A percentile compares a stretch with the other conserved stretches of the same genome.
Evolutionary conservation across 2,113 vertebrate species (phyloP).

Genomic region (Haplochromis vanheusdeni): DNA sequence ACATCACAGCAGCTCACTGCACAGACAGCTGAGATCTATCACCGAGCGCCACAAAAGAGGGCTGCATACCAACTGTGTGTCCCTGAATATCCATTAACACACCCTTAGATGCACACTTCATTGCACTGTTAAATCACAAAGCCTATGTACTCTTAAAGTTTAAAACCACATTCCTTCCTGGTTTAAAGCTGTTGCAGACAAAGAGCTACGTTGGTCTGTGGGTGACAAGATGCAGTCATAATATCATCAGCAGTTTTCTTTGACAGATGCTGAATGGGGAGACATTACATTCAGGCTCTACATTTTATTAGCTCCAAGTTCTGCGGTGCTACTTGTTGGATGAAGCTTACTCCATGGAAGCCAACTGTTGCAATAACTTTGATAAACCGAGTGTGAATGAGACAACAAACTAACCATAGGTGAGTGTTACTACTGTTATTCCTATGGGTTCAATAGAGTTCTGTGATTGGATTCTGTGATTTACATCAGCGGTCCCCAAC

Average conservation of each 20-base stretch:
- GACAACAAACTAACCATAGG: not conserved
- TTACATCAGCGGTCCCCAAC: not conserved
- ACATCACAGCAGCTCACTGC: constrained; percentile 10
- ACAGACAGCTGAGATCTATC: constrained; percentile 23
- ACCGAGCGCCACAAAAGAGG: not conserved
- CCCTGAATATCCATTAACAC: not conserved
- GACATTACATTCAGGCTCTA: not conserved
- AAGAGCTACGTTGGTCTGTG: not conserved
- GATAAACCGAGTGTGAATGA: not conserved
- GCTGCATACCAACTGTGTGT: not conserved
- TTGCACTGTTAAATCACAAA: not conserved
- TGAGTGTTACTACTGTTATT: not conserved
- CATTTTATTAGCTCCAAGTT: not conserved
- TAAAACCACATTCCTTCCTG: not conserved
- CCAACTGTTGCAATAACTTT: not conserved
- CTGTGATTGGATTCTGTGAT: not conserved
- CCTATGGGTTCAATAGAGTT: not conserved
- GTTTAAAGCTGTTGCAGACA: not conserved
- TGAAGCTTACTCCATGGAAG: not conserved
- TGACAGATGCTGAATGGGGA: not conserved
- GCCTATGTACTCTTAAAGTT: not conserved
- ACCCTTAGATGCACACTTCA: not conserved
- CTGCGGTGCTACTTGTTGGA: not conserved
- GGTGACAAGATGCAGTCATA: not conserved
- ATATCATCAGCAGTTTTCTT: constrained; percentile 1